Base-by-base conservation (phyloP, 2,797 vertebrate species). In the Todus mexicanus region DNA sequence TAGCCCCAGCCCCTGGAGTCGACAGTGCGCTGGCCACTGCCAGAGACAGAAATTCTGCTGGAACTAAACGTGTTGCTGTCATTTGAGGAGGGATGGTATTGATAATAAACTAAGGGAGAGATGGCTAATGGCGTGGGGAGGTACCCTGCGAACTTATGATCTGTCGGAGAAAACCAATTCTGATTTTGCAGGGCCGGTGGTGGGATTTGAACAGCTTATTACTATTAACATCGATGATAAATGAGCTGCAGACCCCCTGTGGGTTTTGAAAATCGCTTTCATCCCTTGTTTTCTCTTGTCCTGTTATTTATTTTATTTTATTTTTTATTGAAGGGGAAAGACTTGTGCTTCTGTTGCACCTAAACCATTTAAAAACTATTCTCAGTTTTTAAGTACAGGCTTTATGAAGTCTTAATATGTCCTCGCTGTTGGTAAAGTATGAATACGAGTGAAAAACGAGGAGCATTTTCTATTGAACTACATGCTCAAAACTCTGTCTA, bases 261-360 rank as follows among this genome's bases (percentile, higher is more conserved):
- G 57, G 63, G 43, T 54, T 92, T 78, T 63, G 69, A 78, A 94
- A 85, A 95, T 73, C 11, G 45, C 91, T 89, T 93, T 89, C 87
- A 73, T 87, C 70, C 69, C 87, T 92, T 87, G 65, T 92, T 92
- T 94, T 69, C 57, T 69, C 69, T 59, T 80, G 61, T 70, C 27
- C 38, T 59, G 66, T n/a, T 63, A 72, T 35, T 82, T 82, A 45
- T 69, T 66, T 70, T 23, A 50, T 74, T 42, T 73, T 78, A n/a
- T n/a, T 56, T 61, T 74, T 48, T 45, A 43, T 64, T 51, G 75
- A 74, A 80, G 42, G 40, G 27, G 40, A 57, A 60, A 54, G 40
- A 64, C 13, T 83, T 84, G 31, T 12, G 37, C 35, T 81, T 78
- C 43, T 81, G 33, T 38, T 77, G 38, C n/a, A 72, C 54, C 31